These are phyloP conservation scores for Zaprionus inermis DNA, from an alignment of 1,140 invertebrate genomes.

Conservation along the genomic window DNA sequence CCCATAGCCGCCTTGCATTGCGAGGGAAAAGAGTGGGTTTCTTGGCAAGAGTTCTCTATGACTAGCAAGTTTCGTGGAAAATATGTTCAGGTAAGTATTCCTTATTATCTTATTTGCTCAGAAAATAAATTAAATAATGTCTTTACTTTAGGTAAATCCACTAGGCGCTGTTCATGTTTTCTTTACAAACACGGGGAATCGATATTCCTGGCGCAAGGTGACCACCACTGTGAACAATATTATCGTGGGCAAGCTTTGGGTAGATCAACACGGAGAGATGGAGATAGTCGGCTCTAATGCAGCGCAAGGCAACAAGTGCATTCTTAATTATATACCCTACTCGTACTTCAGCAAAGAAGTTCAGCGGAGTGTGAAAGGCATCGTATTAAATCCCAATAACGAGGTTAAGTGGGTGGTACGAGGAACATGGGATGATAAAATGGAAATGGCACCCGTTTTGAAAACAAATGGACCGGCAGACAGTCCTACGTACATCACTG, in stretches of 20 bases:
- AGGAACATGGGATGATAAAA: conserved; percentile 97
- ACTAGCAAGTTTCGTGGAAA: conserved; percentile 99
- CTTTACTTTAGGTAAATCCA: conserved; percentile 88
- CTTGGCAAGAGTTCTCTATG: conserved; percentile 99
- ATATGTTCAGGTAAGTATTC: conserved; percentile 90
- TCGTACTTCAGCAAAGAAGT: conserved; percentile 98
- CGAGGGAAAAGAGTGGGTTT: conserved; percentile 95
- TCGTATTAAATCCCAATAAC: conserved; percentile 89
- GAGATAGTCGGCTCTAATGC: conserved; percentile 94
- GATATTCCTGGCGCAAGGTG: conserved; percentile 98
- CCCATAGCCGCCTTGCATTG: conserved; percentile 97
- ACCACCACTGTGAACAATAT: conserved; percentile 99
- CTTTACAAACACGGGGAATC: conserved; percentile 90
- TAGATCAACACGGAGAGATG: conserved; percentile 99
- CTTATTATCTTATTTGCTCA: neutral
- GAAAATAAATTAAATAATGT: too few species aligned
- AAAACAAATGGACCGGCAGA: conserved; percentile 88
- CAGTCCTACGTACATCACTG: conserved; percentile 96
- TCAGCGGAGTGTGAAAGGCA: conserved; percentile 94
- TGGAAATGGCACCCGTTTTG: conserved; percentile 96
- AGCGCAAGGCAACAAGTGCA: conserved; percentile 95
- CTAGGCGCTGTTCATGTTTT: conserved; percentile 93
- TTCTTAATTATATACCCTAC: conserved; percentile 98
- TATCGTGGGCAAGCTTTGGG: conserved; percentile 99
- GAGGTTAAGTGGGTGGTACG: conserved; percentile 90